Base-by-base conservation (phyloP, 2,888 invertebrate genomes). In the Epinotia bilunana region DNA sequence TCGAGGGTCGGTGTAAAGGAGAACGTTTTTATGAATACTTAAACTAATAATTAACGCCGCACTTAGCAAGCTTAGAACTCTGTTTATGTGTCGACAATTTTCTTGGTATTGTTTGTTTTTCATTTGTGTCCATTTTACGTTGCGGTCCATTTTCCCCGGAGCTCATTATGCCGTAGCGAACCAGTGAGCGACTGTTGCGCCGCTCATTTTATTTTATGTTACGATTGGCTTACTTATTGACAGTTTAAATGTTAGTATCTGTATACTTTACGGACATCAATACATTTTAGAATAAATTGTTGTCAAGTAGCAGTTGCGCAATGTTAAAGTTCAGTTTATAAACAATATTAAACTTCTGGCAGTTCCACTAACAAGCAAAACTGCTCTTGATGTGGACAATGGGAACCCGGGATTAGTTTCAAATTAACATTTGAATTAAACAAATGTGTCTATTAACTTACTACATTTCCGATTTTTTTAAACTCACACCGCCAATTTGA, bases 11-110 rank as follows among this genome's bases (percentile, higher is more conserved):
- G 76, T 78, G 79, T 80, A 80, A 79, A 82, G 78, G 79, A 79
- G 78, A 82, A 78, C 77, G 79, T 80, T 88, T 90, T 90, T 90
- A 89, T 90, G 88, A 87, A 90, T 88, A 90, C 89, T 88, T 88
- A 89, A 90, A 88, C 87, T 90, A 90, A 90, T 90, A 90, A 90
- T 90, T 90, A 91, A 88, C 89, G 85, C 86, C 82, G 83, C 88
- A 88, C 87, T 88, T 87, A 88, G 87, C 86, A 83, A 87, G 87
- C 87, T 88, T 88, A 88, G 87, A 87, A 88, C 87, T 82, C 82
- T 87, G 87, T 89, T 89, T 88, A 90, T 85, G 87, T 88, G 86
- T 84, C 84, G 79, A 79, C 80, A 84, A 86, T 89, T 88, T 87
- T 86, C 87, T 87, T 83, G 85, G 84, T 83, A 88, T 85, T 89